Evolutionary conservation across 1,140 invertebrate species (phyloP).

Genomic region (Sycobia sp.): DNA sequence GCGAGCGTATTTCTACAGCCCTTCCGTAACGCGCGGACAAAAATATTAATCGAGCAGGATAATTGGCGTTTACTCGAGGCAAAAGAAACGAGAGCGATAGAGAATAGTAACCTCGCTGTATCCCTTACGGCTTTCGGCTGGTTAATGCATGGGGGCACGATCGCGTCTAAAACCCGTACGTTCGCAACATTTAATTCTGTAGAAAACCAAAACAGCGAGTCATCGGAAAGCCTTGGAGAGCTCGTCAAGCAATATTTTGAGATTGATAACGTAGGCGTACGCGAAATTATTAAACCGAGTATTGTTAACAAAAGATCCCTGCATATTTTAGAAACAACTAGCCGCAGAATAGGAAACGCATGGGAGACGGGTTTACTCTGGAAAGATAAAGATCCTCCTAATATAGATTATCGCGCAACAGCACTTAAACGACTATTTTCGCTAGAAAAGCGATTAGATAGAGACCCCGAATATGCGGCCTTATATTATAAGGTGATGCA

Average conservation of each 20-base stretch:
- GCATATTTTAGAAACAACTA: conserved; percentile 15
- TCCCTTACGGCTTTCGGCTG: background rate
- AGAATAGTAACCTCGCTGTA: background rate
- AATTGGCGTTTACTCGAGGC: conserved; percentile 24
- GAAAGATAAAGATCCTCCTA: background rate
- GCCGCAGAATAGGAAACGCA: background rate
- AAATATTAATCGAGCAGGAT: conserved; percentile 36
- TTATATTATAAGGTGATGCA: too few species aligned
- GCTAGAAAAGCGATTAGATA: conserved; percentile 10
- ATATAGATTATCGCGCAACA: conserved; percentile 8
- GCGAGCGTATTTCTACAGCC: background rate
- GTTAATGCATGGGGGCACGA: background rate
- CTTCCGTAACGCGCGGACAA: conserved; percentile 3
- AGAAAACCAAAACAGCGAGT: background rate
- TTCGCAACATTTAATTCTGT: background rate
- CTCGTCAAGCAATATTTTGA: conserved; percentile 21
- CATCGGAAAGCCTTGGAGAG: background rate
- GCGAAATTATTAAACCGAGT: background rate
- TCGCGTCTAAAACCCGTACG: background rate
- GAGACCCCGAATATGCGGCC: background rate
- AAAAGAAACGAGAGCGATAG: background rate
- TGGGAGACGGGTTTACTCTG: conserved; percentile 38
- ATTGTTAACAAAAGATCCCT: conserved; percentile 5
- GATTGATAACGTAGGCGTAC: conserved; percentile 26
- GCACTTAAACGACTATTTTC: conserved; percentile 11